Base-by-base conservation (phyloP, 37 sponge, comb jelly and placozoan species). In the Dysidea cf. avara region DNA sequence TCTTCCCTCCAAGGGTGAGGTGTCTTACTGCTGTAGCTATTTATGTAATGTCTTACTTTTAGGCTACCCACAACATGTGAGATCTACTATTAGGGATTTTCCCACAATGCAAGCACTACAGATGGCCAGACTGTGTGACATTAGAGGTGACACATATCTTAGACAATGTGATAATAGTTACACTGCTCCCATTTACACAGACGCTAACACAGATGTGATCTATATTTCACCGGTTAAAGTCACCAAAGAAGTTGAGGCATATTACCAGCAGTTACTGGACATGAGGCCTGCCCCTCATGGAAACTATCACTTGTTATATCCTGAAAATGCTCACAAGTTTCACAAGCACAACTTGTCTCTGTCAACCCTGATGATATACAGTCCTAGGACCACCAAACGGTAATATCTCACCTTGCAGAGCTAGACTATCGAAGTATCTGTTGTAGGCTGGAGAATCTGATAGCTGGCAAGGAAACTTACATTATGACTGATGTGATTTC, bases 171-270 rank as follows among this genome's bases (percentile, higher is more conserved):
- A n/a, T n/a, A n/a, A n/a, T n/a, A n/a, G n/a, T n/a, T n/a, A n/a
- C n/a, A n/a, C n/a, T n/a, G n/a, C n/a, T n/a, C n/a, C n/a, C n/a
- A n/a, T n/a, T 30, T 24, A 7, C 43, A 24, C 51, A 72, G 86
- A 91, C 61, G 81, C 89, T 39, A 84, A 84, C 46, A 81, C 83
- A 22, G 89, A 94, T 38, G 87, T 97, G 47, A 73, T 97, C n/a
- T 97, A 94, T 61, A 55, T 97, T 21, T 87, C 89, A 14, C 87
- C 94, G 4, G 74, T 91, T 7, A 73, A 71, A 40, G 36, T 94
- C 25, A 65, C 47, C 7, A 68, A 84, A 7, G 98, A 94, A 47
- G 31, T 86, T 48, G 56, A 59, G 47, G 75, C 90, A 47, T 97
- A 91, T 56, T 91, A 91, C 68, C 25, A 58, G 48, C 81, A 68